Base-by-base conservation (phyloP, 2,797 vertebrate species). In the Tenualosa thibaudeaui region DNA sequence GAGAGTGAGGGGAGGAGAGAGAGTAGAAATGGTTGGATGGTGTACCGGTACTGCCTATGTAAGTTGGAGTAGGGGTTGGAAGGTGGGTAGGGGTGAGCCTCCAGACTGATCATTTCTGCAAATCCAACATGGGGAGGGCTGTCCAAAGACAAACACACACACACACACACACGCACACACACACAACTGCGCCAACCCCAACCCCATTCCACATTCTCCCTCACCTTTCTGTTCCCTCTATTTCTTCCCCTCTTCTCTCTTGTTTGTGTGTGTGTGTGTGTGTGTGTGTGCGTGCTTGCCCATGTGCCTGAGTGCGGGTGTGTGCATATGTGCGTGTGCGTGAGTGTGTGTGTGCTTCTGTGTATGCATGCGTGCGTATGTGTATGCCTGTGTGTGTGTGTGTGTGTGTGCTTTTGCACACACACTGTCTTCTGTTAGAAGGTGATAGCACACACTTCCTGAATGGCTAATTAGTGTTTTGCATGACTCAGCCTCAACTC, bases 391-490 rank as follows among this genome's bases (percentile, higher is more conserved):
- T 68, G 62, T 31, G 24, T 31, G 31, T 13, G 1, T 31, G 65
- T 31, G 65, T 13, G 31, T 31, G 65, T 31, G 65, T 31, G 31
- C 5, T 6, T 31, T 0, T 13, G 24, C 2, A 4, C 54, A 22
- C 65, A 13, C 26, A 37, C 65, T 15, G 65, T 37, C 3, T 68
- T 37, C 65, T 71, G 65, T 13, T 5, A 15, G 65, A 26, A 37
- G 65, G 65, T 17, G 65, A 71, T 71, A 71, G 65, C 62, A 31
- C 24, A 65, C 62, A 65, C 65, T 71, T 71, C 31, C 65, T 71
- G 26, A 13, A 40, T 71, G 65, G 65, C 65, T 71, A 71, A 71
- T 71, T 71, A 71, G 65, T 71, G 65, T 71, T 68, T 71, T 40
- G 4, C 15, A 12, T 71, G 65, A 37, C 65, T 37, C 26, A 71